Evolutionary conservation across 1,140 invertebrate species (phyloP), one percentile per base, ranked within the genome.

Genomic region (Formica exsecta): DNA sequence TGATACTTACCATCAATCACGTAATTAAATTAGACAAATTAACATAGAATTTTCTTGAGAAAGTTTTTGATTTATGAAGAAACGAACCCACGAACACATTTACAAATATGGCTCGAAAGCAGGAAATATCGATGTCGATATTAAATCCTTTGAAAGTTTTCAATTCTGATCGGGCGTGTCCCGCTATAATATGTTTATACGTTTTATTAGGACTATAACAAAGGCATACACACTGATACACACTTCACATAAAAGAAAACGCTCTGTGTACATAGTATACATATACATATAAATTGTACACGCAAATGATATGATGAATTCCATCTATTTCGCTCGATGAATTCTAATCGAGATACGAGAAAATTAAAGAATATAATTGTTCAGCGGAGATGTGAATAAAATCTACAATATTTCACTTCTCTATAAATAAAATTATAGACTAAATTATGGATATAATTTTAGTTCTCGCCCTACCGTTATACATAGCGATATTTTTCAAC

Each of bases 131-230:
- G 44, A 38, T 68, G 38, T 48, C 13, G 44, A 48, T 29, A 22
- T 48, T 77, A 36, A 76, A 64, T 76, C 9, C 48, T 11, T 81
- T 73, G 65, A 89, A 86, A 89, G 71, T 86, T 89, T 86, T 83
- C 65, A 54, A 89, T 79, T 65, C 41, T 41, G 36, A 77, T 64
- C 57, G 74, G 11, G 62, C 74, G 86, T 71, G 87, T 38, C 41
- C 57, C 70, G 83, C 71, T 86, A 85, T 85, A 86, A 90, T 84
- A 83, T 79, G 84, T 92, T 92, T 92, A 91, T 92, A 92, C 86
- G 86, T 91, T 92, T 92, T 91, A 91, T 88, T 92, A 88, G 86
- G 89, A 57, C 74, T 90, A 85, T 64, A 64, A 64, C 25, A 41
- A 77, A 48, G 54, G 16, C 29, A 36, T 48, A 29, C 9, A 38